These are phyloP conservation scores for Canis aureus DNA, from an alignment of 2,113 vertebrate species.

Conservation along the genomic window DNA sequence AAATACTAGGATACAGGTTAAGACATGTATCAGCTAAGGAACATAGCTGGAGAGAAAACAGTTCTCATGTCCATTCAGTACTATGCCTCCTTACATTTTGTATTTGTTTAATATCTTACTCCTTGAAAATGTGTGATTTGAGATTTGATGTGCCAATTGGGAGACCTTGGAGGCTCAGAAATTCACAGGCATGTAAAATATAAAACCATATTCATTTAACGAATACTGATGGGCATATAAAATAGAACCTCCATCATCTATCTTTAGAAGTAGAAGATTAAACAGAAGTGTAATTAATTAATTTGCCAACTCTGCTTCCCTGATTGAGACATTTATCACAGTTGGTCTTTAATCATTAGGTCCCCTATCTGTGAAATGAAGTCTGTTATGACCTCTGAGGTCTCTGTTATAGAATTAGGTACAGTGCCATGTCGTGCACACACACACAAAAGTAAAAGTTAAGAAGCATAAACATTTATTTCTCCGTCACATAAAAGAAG, in stretches of 20 bases:
- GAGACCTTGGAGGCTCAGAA: conserved; percentile 68
- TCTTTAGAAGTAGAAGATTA: conserved; percentile 72
- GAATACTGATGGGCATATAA: conserved; percentile 47
- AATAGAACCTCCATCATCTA: conserved; percentile 22
- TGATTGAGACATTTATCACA: conserved; percentile 66
- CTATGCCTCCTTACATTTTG: conserved; percentile 30
- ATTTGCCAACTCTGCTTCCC: conserved; percentile 60
- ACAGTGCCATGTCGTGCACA: not conserved
- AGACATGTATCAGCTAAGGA: conserved; percentile 30
- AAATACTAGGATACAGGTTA: not conserved
- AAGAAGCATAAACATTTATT: not conserved
- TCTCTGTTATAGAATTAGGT: not conserved
- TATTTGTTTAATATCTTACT: conserved; percentile 66
- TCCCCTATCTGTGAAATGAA: conserved; percentile 64
- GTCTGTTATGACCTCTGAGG: not conserved
- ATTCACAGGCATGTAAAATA: conserved; percentile 61
- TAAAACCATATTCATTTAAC: conserved; percentile 56
- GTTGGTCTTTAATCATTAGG: conserved; percentile 57
- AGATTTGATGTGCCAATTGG: conserved; percentile 57
- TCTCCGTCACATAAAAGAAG: not conserved
- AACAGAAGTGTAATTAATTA: conserved; percentile 72
- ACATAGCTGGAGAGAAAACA: conserved; percentile 14
- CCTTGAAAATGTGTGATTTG: conserved; percentile 64
- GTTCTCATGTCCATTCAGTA: conserved; percentile 29
- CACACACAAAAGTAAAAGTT: not conserved